Conservation (phyloP, 2,888 invertebrate species). For the Panopea generosa region DNA sequence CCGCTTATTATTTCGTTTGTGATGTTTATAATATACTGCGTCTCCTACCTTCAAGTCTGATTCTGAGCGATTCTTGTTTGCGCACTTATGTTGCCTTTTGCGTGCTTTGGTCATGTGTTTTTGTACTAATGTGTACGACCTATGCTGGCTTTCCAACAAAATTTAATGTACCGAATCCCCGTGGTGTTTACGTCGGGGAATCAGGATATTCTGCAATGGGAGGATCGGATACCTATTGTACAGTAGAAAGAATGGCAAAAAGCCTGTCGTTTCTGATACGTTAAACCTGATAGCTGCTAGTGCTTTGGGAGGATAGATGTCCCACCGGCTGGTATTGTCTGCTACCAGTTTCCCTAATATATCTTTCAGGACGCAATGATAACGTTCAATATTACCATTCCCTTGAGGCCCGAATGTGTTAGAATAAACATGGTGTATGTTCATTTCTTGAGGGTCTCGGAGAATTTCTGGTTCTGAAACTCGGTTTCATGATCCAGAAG, state of each 20-base stretch:
- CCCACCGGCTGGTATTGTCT: conserved; percentile 42
- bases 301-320: conserved; percentile 48
- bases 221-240: conserved; percentile 53
- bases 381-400: conserved; percentile 34
- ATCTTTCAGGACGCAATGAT: conserved; percentile 34
- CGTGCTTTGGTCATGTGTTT: neutral
- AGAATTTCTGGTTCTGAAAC: conserved; percentile 11
- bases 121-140: neutral
- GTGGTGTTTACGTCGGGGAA: conserved; percentile 19
- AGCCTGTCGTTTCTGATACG: conserved; percentile 38
- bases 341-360: conserved; percentile 30
- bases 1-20: too few relatives aligned
- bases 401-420: conserved; percentile 15
- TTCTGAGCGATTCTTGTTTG: neutral
- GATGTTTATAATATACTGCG: too few relatives aligned
- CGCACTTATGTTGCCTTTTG: neutral
- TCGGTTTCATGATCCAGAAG: conserved; percentile 37
- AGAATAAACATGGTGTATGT: conserved; percentile 31
- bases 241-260: conserved; percentile 47
- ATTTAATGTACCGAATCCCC: neutral
- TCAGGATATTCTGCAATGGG: conserved; percentile 52
- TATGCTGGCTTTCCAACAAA: neutral
- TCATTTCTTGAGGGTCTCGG: conserved; percentile 26
- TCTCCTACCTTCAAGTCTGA: too few relatives aligned
- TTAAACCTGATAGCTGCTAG: conserved; percentile 47